Percentiles rank a stretch among this genome's conserved stretches.
These are phyloP conservation scores for Arenicola marina DNA, from an alignment of 2,888 invertebrate species.

Conservation along the genomic window DNA sequence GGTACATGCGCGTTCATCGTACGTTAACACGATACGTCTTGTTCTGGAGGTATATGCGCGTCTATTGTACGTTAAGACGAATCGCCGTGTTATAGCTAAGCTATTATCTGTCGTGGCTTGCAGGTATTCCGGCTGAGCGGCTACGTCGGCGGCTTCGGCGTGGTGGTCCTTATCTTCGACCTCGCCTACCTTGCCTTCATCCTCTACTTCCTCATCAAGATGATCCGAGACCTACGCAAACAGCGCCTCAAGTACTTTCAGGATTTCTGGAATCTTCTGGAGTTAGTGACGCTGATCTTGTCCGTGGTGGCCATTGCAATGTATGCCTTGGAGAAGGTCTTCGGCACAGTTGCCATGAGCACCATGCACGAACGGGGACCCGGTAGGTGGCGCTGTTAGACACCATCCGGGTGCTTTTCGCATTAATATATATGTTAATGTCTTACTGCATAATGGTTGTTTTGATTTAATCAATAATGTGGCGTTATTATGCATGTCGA, in stretches of 20 bases:
- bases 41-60: no score
- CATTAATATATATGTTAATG: no score
- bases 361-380: conserved; percentile 52
- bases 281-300: conserved; percentile 58
- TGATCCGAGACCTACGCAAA: conserved; percentile 50
- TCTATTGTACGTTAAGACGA: no score
- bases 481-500: no score
- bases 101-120: no score
- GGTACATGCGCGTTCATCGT: no score
- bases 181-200: conserved; percentile 59
- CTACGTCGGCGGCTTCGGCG: conserved; percentile 61
- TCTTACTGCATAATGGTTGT: no score
- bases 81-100: no score
- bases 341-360: conserved; percentile 51
- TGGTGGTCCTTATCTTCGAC: conserved; percentile 59
- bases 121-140: conserved; percentile 59
- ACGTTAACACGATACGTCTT: no score
- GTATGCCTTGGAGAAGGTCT: conserved; percentile 59
- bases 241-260: conserved; percentile 57
- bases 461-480: no score
- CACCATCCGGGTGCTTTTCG: no score
- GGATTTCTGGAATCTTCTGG: conserved; percentile 62
- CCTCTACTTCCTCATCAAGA: conserved; percentile 60
- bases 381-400: no score
- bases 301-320: conserved; percentile 59